Conservation (phyloP, 2,888 invertebrate genomes). For the Oxyteleia sp. region DNA sequence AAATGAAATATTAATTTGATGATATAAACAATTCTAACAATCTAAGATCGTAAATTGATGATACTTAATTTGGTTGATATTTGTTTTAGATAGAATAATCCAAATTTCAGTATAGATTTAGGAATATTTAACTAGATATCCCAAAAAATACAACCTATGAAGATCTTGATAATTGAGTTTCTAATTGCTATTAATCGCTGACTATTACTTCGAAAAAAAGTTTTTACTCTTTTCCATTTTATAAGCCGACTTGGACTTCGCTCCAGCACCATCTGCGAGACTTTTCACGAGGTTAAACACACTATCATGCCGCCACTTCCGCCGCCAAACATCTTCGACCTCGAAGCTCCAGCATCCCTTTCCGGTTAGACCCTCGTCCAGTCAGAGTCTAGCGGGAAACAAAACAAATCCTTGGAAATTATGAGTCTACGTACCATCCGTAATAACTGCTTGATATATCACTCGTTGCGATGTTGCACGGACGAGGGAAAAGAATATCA, state of each 20-base stretch:
- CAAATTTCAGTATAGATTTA: too few species aligned
- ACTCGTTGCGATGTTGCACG: slow-evolving; percentile 63
- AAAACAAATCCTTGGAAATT: slow-evolving; percentile 79
- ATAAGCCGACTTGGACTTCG: slow-evolving; percentile 22
- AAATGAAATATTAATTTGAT: too few species aligned
- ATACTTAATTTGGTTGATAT: too few species aligned
- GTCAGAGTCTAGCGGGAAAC: slow-evolving; percentile 68
- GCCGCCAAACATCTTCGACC: slow-evolving; percentile 79
- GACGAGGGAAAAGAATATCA: slow-evolving; percentile 63
- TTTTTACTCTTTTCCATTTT: slow-evolving; percentile 34
- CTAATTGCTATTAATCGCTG: background rate
- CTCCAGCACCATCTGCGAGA: slow-evolving; percentile 51
- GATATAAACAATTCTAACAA: too few species aligned
- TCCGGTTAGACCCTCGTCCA: slow-evolving; percentile 51
- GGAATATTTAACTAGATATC: too few species aligned
- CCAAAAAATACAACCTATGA: too few species aligned
- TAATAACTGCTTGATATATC: slow-evolving; percentile 80
- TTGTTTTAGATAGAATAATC: too few species aligned
- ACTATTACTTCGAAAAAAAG: background rate
- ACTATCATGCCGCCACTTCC: slow-evolving; percentile 80
- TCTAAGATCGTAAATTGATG: too few species aligned
- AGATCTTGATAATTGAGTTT: too few species aligned
- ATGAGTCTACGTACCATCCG: slow-evolving; percentile 78
- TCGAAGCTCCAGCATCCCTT: slow-evolving; percentile 66
- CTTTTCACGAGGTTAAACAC: slow-evolving; percentile 77